Evolutionary conservation across 2,888 invertebrate species (phyloP), one percentile per base, ranked within the genome.

Genomic region (Leptopilina drosophilae): DNA sequence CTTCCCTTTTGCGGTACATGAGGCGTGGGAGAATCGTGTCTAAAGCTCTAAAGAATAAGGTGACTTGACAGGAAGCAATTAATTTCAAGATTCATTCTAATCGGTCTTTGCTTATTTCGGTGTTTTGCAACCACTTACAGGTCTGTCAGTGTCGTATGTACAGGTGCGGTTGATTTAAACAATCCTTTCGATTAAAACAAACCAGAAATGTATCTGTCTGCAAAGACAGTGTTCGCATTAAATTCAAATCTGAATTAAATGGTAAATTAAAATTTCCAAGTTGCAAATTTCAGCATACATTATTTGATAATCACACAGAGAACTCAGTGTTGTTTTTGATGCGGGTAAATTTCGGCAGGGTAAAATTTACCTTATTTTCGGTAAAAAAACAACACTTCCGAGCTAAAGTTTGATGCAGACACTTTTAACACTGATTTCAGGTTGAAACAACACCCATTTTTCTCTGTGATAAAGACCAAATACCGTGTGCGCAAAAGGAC

Each of bases 61-160:
- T 53, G 66, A 66, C 69, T 69, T 66, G 26, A 14, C 69, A 69
- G 69, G 69, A 69, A 69, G 69, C 33, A 56, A 69, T 69, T 69
- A 53, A 69, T 69, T 69, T 69, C 53, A 69, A 26, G 53, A 26
- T 69, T 69, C 53, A 69, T 56, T 56, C 12, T 67, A 67, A 49
- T 46, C 46, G 67, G 62, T 62, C 62, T 67, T 67, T 15, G 49
- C 49, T 67, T 67, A 20, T 67, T 67, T 67, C 46, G 67, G 7
- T 46, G 26, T 67, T 67, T 67, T 20, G 69, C 26, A 69, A 69
- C 69, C 33, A 33, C 33, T 33, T 53, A 26, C 14, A 53, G 7
- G 53, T 49, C 49, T 26, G 67, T 49, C 49, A 67, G 26, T 56
- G 26, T 69, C 20, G 26, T 20, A 20, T 20, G 20, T 53, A 53